Conservation (phyloP, 2,888 invertebrate genomes). For the Phengaris arion region DNA sequence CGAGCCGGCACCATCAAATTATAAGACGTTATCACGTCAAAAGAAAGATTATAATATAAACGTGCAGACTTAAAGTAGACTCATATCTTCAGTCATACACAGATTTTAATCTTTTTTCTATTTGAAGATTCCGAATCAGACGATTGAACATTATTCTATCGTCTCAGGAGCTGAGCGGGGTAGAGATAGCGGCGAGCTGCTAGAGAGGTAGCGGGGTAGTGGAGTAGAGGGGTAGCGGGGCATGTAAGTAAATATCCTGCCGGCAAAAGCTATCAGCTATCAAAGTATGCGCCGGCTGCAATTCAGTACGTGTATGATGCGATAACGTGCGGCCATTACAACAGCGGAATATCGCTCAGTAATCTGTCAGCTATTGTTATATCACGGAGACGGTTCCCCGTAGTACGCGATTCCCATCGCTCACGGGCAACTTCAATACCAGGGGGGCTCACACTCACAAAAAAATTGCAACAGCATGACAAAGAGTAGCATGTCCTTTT, state of each 20-base stretch:
- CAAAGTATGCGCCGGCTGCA: constrained; percentile 23
- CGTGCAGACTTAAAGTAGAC: not conserved
- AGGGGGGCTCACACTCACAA: no score
- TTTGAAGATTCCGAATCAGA: not conserved
- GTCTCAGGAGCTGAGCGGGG: not conserved
- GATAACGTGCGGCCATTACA: not conserved
- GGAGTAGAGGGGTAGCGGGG: constrained; percentile 1
- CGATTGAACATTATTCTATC: constrained; percentile 7
- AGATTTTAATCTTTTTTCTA: not conserved
- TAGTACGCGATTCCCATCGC: no score
- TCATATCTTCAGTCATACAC: not conserved
- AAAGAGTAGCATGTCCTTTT: no score
- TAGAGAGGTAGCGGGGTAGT: not conserved
- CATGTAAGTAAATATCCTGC: constrained; percentile 14
- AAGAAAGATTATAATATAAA: no score
- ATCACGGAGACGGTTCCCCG: no score
- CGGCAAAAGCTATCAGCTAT: constrained; percentile 23
- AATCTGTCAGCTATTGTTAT: not conserved
- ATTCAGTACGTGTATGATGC: constrained; percentile 20
- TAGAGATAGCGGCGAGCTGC: not conserved
- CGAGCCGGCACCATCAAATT: no score
- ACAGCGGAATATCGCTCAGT: not conserved
- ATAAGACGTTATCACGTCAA: no score
- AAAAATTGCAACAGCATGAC: no score
- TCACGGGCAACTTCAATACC: no score